Evolutionary conservation across 1,140 invertebrate species (phyloP).

Genomic region (Cherax quadricarinatus): DNA sequence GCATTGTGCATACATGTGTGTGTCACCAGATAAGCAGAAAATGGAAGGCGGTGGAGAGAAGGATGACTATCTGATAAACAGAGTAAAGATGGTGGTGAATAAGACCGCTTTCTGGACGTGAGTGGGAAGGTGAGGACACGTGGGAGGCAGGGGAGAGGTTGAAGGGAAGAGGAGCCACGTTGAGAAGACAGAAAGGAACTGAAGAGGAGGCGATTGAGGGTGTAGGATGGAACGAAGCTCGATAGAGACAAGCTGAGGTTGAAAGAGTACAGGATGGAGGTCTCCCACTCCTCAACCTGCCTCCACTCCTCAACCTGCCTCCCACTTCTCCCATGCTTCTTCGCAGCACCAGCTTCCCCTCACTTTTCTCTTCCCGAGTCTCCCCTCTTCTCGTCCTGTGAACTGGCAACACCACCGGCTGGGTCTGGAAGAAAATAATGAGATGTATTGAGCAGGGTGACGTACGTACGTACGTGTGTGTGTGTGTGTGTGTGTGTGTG

Average conservation of each 20-base stretch:
- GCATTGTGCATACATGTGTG: too few species aligned
- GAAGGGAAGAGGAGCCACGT: not conserved
- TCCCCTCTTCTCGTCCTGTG: not conserved
- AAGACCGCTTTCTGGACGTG: not conserved
- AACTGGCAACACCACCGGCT: conserved; percentile 21
- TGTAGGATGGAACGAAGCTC: not conserved
- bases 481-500: conserved; percentile 18
- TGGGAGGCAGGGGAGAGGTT: not conserved
- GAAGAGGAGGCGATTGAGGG: not conserved
- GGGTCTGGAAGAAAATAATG: conserved; percentile 20
- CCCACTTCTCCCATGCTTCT: not conserved
- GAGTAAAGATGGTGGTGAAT: not conserved
- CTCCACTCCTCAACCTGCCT: too few species aligned
- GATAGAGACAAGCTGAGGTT: too few species aligned
- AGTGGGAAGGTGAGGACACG: not conserved
- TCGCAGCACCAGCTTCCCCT: not conserved
- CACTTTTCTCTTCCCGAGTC: not conserved
- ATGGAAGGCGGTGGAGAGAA: not conserved
- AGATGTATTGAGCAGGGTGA: conserved; percentile 36
- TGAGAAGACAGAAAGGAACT: not conserved
- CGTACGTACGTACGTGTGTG: not conserved
- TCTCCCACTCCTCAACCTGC: too few species aligned
- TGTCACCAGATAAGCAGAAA: not conserved
- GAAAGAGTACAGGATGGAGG: too few species aligned
- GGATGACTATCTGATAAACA: not conserved